These are phyloP conservation scores for Falco berigora DNA, from an alignment of 2,797 vertebrate genomes.

Conservation along the genomic window DNA sequence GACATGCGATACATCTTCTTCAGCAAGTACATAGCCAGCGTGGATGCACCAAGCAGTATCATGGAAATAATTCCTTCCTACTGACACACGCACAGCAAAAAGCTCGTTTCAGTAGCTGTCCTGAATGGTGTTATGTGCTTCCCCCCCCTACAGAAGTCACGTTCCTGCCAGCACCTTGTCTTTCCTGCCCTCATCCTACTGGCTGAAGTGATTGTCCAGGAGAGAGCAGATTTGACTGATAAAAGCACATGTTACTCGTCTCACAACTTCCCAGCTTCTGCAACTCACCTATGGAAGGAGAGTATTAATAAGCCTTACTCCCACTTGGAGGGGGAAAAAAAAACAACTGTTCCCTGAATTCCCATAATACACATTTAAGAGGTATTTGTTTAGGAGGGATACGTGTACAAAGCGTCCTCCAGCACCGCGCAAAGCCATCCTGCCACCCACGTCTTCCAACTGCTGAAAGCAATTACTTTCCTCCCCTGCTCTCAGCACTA, in stretches of 20 bases:
- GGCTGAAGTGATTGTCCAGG: neutral
- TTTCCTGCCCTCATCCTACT: neutral
- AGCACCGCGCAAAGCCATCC: neutral
- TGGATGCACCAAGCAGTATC: neutral
- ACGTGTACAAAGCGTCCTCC: neutral
- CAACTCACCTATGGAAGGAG: neutral
- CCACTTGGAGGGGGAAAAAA: neutral
- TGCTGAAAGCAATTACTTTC: conserved; percentile 50
- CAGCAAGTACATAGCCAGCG: neutral
- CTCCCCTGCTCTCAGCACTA: conserved; percentile 35
- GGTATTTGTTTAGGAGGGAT: conserved; percentile 51
- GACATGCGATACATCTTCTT: neutral
- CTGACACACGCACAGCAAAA: neutral
- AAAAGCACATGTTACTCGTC: neutral
- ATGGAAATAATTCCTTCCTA: neutral
- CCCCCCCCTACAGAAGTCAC: neutral
- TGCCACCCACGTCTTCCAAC: conserved; percentile 58
- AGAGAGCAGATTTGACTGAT: neutral
- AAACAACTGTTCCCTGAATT: neutral
- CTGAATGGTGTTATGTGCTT: neutral
- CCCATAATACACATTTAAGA: conserved; percentile 20
- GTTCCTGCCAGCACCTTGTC: neutral
- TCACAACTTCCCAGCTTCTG: conserved; percentile 16
- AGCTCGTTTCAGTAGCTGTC: neutral
- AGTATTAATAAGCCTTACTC: conserved; percentile 3